Conservation (phyloP, 1,140 invertebrate species). For the Wasmannia auropunctata region DNA sequence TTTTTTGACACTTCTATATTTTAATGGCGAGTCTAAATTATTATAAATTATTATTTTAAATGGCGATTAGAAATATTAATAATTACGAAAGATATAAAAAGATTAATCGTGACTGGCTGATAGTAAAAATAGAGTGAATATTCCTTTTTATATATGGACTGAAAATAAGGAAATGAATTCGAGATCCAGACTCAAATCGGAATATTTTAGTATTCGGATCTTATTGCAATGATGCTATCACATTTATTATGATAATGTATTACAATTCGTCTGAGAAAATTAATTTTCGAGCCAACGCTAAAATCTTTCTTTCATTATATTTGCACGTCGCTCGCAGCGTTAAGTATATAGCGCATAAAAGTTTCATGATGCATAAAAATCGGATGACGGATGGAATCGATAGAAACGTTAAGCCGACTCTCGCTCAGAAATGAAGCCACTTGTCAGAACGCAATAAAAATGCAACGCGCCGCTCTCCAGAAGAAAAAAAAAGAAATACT, state of each 20-base stretch:
- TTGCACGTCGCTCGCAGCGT: background rate
- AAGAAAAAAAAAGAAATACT: constrained; percentile 40
- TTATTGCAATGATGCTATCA: background rate
- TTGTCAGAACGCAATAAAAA: constrained; percentile 53
- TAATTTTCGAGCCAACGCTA: background rate
- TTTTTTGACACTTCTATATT: background rate
- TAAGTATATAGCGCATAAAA: constrained; percentile 32
- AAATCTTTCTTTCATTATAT: constrained; percentile 2
- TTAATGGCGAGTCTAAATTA: too few species aligned
- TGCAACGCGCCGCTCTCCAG: constrained; percentile 22
- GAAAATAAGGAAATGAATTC: background rate
- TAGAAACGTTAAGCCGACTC: constrained; percentile 25
- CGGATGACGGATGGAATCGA: constrained; percentile 16
- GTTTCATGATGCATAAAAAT: constrained; percentile 54
- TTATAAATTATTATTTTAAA: too few species aligned
- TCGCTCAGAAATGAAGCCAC: constrained; percentile 38
- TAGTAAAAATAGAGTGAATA: background rate
- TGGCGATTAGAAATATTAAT: background rate
- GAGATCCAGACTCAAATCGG: background rate
- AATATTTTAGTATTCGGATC: background rate
- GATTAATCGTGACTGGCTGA: background rate
- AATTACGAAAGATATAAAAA: background rate
- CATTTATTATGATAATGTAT: constrained; percentile 6
- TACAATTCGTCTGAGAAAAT: background rate
- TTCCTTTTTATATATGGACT: background rate